phyloP scores from a whole-genome alignment of 1,140 invertebrate species.

The Cotesia vestalis region DNA sequence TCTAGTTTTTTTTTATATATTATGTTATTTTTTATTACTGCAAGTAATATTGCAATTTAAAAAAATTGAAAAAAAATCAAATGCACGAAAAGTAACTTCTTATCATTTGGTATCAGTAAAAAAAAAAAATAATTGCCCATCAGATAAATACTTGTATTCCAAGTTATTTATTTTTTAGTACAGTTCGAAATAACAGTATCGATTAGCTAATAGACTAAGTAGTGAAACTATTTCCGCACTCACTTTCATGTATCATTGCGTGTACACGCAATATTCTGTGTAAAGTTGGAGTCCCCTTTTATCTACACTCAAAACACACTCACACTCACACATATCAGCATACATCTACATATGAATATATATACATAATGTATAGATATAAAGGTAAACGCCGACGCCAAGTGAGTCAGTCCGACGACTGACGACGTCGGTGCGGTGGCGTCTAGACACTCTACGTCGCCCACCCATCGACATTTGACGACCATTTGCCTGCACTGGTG shows the following conservation, averaged over 20 bases:
- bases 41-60: too few species aligned
- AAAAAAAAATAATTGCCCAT: too few species aligned
- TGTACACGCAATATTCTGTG: constrained; percentile 50
- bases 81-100: too few species aligned
- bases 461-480: constrained; percentile 23
- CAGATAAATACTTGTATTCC: too few species aligned
- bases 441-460: constrained; percentile 29
- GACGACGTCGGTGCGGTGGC: constrained; percentile 16
- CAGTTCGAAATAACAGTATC: too few species aligned
- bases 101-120: too few species aligned
- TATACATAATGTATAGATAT: not conserved
- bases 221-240: constrained; percentile 15
- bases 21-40: too few species aligned
- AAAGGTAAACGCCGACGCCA: constrained; percentile 9
- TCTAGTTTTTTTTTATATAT: too few species aligned
- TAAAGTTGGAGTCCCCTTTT: constrained; percentile 22
- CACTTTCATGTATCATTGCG: constrained; percentile 53
- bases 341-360: not conserved
- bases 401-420: constrained; percentile 18
- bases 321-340: too few species aligned
- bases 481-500: constrained; percentile 20
- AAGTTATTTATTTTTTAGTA: too few species aligned
- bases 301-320: too few species aligned
- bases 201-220: not conserved
- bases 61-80: too few species aligned